Evolutionary conservation across 1,140 invertebrate species (phyloP), one percentile per base, ranked within the genome.

Genomic region (Pseudomyrmex cubaensis): DNA sequence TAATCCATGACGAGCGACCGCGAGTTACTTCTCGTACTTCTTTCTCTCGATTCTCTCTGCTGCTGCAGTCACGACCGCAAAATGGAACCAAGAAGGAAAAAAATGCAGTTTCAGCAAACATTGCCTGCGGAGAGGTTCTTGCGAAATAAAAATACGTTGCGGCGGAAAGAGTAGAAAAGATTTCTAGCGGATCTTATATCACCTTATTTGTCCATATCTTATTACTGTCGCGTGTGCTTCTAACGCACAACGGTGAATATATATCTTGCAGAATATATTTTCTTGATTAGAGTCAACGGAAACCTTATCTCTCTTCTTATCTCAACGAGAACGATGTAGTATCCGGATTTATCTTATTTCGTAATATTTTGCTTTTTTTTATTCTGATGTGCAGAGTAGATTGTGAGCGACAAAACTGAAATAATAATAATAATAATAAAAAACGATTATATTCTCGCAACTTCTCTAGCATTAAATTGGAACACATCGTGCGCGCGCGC

Each of bases 121-220:
- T 87, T 5, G 0, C 35, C 66, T 9, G 35, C 0, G 44, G 44
- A 87, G 52, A 78, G 46, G 10, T 57, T 35, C 50, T 87, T 87
- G 69, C 82, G 86, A 80, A 87, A 87, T 74, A 17, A 84, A 84
- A 87, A 73, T 35, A 87, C 48, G 22, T 62, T 84, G 85, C 17
- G 80, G 78, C 13, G 52, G 10, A 66, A 54, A 69, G 20, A 69
- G 20, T 64, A 66, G 46, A n/a, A 66, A 48, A 59, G 54, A 72
- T 72, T 61, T 73, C 56, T 48, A 77, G 48, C 50, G 13, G 25
- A 13, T 76, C 59, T 52, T 54, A 56, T 20, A 9, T 10, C 0
- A 35, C 50, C 48, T 66, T n/a, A 56, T 77, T 56, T 35, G 12
- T 35, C 20, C n/a, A 44, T 76, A 52, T 77, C 25, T 15, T 10